These are phyloP conservation scores for Drosophila erecta DNA, from an alignment of 1,140 invertebrate genomes.

Conservation along the genomic window DNA sequence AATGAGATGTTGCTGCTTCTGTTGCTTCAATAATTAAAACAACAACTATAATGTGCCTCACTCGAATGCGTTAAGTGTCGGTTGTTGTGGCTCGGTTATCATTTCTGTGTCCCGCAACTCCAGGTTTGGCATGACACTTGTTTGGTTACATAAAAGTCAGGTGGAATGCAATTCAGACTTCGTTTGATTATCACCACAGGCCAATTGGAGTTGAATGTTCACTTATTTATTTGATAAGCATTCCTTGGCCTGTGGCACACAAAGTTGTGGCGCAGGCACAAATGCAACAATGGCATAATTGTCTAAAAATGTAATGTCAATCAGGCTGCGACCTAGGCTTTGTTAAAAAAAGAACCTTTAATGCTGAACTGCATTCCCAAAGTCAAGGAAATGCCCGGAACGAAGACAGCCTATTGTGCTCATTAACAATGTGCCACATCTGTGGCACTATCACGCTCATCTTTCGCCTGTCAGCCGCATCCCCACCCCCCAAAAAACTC, in stretches of 20 bases:
- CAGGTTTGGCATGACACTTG: slow-evolving; percentile 69
- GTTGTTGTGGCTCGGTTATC: slow-evolving; percentile 14
- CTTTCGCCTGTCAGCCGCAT: slow-evolving; percentile 2
- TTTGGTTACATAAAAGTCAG: slow-evolving; percentile 59
- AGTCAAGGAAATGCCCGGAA: slow-evolving; percentile 25
- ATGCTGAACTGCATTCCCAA: slow-evolving; percentile 4
- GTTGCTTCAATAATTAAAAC: slow-evolving; percentile 70
- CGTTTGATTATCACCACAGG: slow-evolving; percentile 18
- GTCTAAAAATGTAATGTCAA: slow-evolving; percentile 18
- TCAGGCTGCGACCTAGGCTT: slow-evolving; percentile 45
- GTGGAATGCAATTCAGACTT: slow-evolving; percentile 14
- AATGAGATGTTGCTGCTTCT: slow-evolving; percentile 16
- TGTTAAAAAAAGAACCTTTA: slow-evolving; percentile 37
- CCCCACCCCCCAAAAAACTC: slow-evolving; percentile 2
- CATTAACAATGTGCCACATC: slow-evolving; percentile 26
- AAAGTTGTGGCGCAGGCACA: slow-evolving; percentile 11
- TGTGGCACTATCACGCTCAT: slow-evolving; percentile 13
- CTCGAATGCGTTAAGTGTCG: slow-evolving; percentile 66
- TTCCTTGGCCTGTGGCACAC: slow-evolving; percentile 6
- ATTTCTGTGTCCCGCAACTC: slow-evolving; percentile 36
- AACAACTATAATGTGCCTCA: slow-evolving; percentile 57
- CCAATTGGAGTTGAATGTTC: slow-evolving; percentile 17
- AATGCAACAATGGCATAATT: slow-evolving; percentile 25
- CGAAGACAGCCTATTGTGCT: slow-evolving; percentile 8
- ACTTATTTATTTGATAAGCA: no score